A percentile compares a stretch with the other conserved stretches of the same genome.
Evolutionary conservation across 2,888 invertebrate species (phyloP).

Genomic region (Malacosoma neustria): DNA sequence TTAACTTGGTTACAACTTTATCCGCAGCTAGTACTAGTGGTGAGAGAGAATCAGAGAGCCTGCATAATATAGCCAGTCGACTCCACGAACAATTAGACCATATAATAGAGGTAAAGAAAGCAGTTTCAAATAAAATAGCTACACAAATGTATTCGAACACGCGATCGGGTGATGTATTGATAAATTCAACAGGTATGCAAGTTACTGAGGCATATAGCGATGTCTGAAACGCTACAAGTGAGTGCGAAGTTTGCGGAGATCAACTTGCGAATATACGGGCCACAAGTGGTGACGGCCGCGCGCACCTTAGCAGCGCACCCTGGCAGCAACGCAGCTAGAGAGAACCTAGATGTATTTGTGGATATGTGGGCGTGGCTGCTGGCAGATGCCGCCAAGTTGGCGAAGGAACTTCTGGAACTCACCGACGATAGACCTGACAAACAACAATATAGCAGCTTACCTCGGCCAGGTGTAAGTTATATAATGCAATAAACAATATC

Average conservation of each 20-base stretch:
- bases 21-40: slow-evolving; percentile 74
- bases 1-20: not conserved
- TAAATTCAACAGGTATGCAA: slow-evolving; percentile 86
- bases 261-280: slow-evolving; percentile 95
- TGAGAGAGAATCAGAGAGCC: slow-evolving; percentile 83
- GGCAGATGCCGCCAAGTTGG: slow-evolving; percentile 91
- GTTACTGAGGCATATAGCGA: slow-evolving; percentile 94
- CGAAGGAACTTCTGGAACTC: slow-evolving; percentile 90
- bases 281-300: slow-evolving; percentile 95
- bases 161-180: not conserved
- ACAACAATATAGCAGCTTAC: slow-evolving; percentile 90
- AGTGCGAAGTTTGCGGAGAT: slow-evolving; percentile 97
- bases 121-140: not conserved
- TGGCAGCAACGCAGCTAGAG: slow-evolving; percentile 95
- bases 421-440: slow-evolving; percentile 75
- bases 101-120: slow-evolving; percentile 88
- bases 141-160: not conserved
- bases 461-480: slow-evolving; percentile 91
- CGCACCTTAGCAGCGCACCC: slow-evolving; percentile 94
- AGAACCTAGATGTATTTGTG: slow-evolving; percentile 96
- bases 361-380: slow-evolving; percentile 97
- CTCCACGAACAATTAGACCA: slow-evolving; percentile 99
- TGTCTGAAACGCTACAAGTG: slow-evolving; percentile 95
- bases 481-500: not conserved
- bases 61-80: slow-evolving; percentile 94